Evolutionary conservation across 2,797 vertebrate species (phyloP), one percentile per base, ranked within the genome.

Genomic region (Pyrocephalus nanus): DNA sequence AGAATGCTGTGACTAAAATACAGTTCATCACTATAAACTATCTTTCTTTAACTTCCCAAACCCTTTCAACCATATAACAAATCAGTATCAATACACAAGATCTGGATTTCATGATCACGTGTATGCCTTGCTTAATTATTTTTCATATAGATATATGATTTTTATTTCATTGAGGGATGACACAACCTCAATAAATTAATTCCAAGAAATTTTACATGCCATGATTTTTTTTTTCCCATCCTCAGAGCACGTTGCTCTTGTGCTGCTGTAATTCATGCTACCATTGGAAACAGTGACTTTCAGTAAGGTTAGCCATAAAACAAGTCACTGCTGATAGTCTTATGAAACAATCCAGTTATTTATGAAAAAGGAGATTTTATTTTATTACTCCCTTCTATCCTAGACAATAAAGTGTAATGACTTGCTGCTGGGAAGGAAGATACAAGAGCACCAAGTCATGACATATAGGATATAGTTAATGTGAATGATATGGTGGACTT

Each of bases 261-360:
- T 30, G 15, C 45, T 84, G 42, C 58, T 84, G 42, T 86, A 86
- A 95, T 69, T 93, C 88, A 80, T 47, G 32, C 12, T 38, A 76
- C 43, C 7, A 42, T 75, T 53, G 80, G 32, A 88, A 93, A 88
- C 21, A 53, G 47, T 1, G 3, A 75, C 93, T 90, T 95, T 71
- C 80, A 69, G 72, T 72, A 75, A 95, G 70, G 42, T 74, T 83
- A 86, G 42, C 36, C 61, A 74, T 93, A 93, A 95, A 95, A 67
- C 29, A 86, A 88, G 55, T 74, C 14, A 73, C 45, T 72, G n/a
- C 23, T 90, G 84, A 69, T 67, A 60, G 83, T 42, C 54, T 88
- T 60, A 88, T 43, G 36, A 86, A 51, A 74, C 32, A 77, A 83
- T 23, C 22, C 53, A 71, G 34, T 72, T 76, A 93, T 58, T 90